Evolutionary conservation across 2,888 invertebrate genomes (phyloP).

Genomic region (Ophion ellenae): DNA sequence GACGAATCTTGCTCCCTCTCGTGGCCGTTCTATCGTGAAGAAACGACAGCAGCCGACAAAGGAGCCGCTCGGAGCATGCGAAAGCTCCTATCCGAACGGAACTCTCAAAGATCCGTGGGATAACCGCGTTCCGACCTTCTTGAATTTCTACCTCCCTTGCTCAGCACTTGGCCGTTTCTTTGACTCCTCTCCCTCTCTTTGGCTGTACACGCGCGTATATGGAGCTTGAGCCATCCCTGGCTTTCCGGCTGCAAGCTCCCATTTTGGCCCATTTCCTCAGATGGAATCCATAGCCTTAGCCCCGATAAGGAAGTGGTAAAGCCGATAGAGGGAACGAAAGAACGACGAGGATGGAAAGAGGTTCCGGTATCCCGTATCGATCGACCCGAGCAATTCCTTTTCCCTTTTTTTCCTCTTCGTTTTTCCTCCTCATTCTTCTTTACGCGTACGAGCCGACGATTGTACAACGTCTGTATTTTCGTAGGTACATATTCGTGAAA

Average conservation of each 20-base stretch:
- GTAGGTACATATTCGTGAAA: too few relatives aligned
- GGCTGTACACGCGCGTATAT: not conserved
- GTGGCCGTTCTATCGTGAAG: conserved; percentile 19
- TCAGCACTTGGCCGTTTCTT: conserved; percentile 48
- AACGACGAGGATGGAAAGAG: conserved; percentile 22
- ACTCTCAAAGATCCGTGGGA: conserved; percentile 20
- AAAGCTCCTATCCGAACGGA: conserved; percentile 34
- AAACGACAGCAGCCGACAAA: conserved; percentile 40
- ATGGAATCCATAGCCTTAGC: conserved; percentile 12
- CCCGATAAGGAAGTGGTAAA: conserved; percentile 56
- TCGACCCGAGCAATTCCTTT: conserved; percentile 34
- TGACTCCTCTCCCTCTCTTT: not conserved
- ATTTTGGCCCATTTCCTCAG: conserved; percentile 53
- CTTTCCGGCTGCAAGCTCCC: conserved; percentile 15
- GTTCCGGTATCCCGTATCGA: conserved; percentile 42
- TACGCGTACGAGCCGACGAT: not conserved
- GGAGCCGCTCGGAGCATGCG: conserved; percentile 48
- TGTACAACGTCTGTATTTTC: not conserved
- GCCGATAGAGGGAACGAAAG: not conserved
- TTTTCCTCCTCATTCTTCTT: not conserved
- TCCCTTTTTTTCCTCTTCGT: not conserved
- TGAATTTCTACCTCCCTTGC: conserved; percentile 20
- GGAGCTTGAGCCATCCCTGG: conserved; percentile 14
- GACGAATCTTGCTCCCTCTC: conserved; percentile 6
- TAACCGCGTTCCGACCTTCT: conserved; percentile 13